Evolutionary conservation across 2,888 invertebrate genomes (phyloP).

Genomic region (Volucella inanis): DNA sequence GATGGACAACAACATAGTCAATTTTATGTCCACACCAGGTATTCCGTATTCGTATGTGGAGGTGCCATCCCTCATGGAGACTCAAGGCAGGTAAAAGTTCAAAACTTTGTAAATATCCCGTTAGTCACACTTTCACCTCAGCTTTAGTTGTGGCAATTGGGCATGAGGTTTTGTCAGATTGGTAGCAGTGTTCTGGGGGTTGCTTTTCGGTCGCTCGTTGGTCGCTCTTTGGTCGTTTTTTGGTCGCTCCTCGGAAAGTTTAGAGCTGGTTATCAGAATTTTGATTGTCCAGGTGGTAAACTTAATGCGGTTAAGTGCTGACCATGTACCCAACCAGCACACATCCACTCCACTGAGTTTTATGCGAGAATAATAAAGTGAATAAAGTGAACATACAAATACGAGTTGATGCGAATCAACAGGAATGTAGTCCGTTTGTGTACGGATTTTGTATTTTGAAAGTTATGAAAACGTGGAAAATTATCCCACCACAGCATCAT

Average conservation of each 20-base stretch:
- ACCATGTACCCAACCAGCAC: conserved; percentile 44
- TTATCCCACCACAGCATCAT: too few relatives aligned
- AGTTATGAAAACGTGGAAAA: neutral
- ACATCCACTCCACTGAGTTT: neutral
- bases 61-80: conserved; percentile 24
- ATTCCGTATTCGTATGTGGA: neutral
- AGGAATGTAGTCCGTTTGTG: conserved; percentile 32
- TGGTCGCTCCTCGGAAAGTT: conserved; percentile 43
- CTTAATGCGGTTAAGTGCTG: conserved; percentile 64
- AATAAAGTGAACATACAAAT: neutral
- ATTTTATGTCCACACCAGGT: neutral
- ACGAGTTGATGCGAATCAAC: conserved; percentile 32
- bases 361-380: conserved; percentile 50
- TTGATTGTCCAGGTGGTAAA: conserved; percentile 70
- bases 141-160: neutral
- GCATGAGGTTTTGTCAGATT: neutral
- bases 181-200: neutral
- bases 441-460: conserved; percentile 18
- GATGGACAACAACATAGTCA: neutral
- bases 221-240: conserved; percentile 14
- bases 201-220: conserved; percentile 14
- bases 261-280: conserved; percentile 68
- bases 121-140: conserved; percentile 57
- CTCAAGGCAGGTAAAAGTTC: conserved; percentile 44
- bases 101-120: conserved; percentile 70